Evolutionary conservation across 2,888 invertebrate genomes (phyloP), one percentile per base, ranked within the genome.

Genomic region (Meiosimyza platycephala): DNA sequence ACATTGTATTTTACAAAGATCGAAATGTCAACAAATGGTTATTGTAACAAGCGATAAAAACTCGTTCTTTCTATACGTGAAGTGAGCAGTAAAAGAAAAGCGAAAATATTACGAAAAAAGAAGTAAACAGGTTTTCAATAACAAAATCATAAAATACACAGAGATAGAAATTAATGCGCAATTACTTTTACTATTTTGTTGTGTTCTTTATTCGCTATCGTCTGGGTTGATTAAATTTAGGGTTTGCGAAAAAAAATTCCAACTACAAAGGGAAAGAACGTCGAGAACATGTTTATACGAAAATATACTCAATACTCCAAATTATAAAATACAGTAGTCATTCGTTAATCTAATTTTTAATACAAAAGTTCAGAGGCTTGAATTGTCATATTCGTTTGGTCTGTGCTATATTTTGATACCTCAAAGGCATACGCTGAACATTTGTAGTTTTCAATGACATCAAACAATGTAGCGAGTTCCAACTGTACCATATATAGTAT

Each of bases 121-220:
- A 62, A 62, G 28, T 33, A 16, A n/a, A 47, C 16, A 12, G n/a
- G 48, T 3, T 16, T 47, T 12, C 16, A 48, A 48, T 47, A 4
- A 6, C 11, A 48, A 7, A 63, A n/a, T 1, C 11, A 63, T 16
- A 63, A 47, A 28, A 62, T 6, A 62, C 40, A 60, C 12, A 28
- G 59, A 33, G 60, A 60, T 28, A 60, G 9, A n/a, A 16, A 11
- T 1, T 5, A 57, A 28, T 28, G 4, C 57, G 18, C 22, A 57
- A 28, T 57, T 57, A 13, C 13, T 57, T 57, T 22, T n/a, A 57
- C 57, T 57, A 40, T 62, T 40, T 47, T 12, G 15, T 62, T 15
- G 15, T 63, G 40, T n/a, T 47, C 63, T 40, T 63, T 2, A 18
- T 16, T 15, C 63, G 48, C 48, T 63, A 47, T 63, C 48, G 63